phyloP scores from a whole-genome alignment of 2,113 vertebrate species.

The Coptodon rendalli region DNA sequence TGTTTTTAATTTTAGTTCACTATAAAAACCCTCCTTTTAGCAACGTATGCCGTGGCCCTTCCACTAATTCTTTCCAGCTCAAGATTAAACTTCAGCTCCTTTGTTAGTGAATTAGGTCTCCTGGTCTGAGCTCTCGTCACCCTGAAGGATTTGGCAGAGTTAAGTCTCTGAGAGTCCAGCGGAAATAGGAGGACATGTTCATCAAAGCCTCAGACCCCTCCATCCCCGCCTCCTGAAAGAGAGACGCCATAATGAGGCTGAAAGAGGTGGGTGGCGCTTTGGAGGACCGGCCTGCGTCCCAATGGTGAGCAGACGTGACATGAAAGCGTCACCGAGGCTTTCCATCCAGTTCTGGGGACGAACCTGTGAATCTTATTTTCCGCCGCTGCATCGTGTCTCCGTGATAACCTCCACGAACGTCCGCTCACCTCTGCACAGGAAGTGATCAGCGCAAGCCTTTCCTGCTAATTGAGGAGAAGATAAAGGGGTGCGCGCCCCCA shows the following conservation, averaged over 20 bases:
- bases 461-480: constrained; percentile 64
- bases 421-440: constrained; percentile 51
- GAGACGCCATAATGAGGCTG: constrained; percentile 33
- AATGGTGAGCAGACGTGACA: constrained; percentile 11
- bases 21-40: neutral
- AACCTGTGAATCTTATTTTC: neutral
- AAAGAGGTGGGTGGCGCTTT: constrained; percentile 34
- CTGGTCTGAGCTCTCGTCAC: neutral
- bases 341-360: neutral
- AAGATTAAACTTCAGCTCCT: neutral
- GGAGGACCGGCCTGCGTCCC: neutral
- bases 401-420: constrained; percentile 11
- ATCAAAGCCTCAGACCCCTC: constrained; percentile 40
- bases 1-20: neutral
- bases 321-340: constrained; percentile 27
- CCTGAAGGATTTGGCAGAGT: constrained; percentile 33
- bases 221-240: neutral
- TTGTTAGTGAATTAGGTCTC: neutral
- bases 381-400: neutral
- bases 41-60: neutral
- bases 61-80: neutral
- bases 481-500: constrained; percentile 44
- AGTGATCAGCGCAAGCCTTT: constrained; percentile 60
- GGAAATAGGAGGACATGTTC: constrained; percentile 58
- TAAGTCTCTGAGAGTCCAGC: constrained; percentile 16